phyloP scores from a whole-genome alignment of 2,113 vertebrate genomes.

The Romanogobio albipinnatus region DNA sequence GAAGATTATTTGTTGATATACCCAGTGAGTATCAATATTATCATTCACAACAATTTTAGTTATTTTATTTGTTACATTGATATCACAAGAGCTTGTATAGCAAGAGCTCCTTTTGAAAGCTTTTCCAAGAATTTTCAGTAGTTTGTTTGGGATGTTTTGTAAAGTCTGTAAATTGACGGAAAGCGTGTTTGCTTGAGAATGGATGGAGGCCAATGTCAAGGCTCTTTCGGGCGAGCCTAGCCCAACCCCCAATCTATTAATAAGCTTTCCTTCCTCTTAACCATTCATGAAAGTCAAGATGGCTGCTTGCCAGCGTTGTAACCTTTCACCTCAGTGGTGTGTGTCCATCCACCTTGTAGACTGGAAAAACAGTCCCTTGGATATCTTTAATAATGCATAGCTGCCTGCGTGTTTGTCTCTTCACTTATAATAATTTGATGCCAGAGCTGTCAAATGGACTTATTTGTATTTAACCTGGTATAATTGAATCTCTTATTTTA shows the following conservation, averaged over 20 bases:
- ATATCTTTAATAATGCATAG: neutral
- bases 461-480: neutral
- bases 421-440: neutral
- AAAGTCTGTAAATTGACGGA: neutral
- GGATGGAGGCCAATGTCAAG: constrained; percentile 30
- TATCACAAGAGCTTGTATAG: neutral
- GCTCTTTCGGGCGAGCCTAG: constrained; percentile 6
- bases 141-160: neutral
- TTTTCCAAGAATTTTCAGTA: neutral
- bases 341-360: neutral
- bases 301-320: constrained; percentile 19
- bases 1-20: neutral
- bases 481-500: neutral
- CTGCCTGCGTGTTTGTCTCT: neutral
- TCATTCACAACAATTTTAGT: too few species aligned
- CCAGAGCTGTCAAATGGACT: neutral
- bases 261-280: constrained; percentile 49
- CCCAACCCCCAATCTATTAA: constrained; percentile 54
- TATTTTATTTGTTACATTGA: neutral
- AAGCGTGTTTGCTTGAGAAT: neutral
- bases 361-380: neutral
- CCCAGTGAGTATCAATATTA: neutral
- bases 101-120: neutral
- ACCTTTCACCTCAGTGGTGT: constrained; percentile 35
- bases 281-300: constrained; percentile 47